Evolutionary conservation across 1,140 invertebrate species (phyloP).

Genomic region (Diorhabda sublineata): DNA sequence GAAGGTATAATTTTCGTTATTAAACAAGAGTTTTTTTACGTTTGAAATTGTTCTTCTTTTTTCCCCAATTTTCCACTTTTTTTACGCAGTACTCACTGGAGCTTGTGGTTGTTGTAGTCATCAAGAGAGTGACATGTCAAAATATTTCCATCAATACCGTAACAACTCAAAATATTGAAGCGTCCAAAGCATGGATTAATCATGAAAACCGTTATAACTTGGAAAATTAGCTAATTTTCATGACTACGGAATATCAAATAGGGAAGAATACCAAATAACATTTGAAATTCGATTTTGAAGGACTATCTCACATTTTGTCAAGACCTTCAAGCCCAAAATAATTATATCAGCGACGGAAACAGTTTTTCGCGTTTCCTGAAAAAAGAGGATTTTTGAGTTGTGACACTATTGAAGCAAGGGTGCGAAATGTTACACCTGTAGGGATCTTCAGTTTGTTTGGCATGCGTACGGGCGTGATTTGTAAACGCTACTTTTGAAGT

Average conservation of each 20-base stretch:
- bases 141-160: slow-evolving; percentile 11
- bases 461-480: too few relatives aligned
- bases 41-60: too few relatives aligned
- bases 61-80: neutral
- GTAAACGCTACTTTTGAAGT: too few relatives aligned
- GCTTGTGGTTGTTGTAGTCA: neutral
- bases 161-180: slow-evolving; percentile 5
- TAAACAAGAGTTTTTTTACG: too few relatives aligned
- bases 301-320: slow-evolving; percentile 5
- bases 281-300: slow-evolving; percentile 5
- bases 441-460: too few relatives aligned
- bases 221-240: slow-evolving; percentile 5
- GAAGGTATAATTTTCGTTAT: neutral
- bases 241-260: neutral
- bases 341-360: neutral
- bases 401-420: neutral
- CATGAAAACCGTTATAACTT: slow-evolving; percentile 5
- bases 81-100: neutral
- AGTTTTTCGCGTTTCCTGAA: neutral
- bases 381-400: slow-evolving; percentile 1
- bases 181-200: neutral
- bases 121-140: slow-evolving; percentile 13
- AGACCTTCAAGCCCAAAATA: slow-evolving; percentile 3
- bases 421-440: too few relatives aligned
- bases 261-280: neutral